Conservation (phyloP, 2,888 invertebrate genomes). For the Scelioninae gen. 1 region DNA sequence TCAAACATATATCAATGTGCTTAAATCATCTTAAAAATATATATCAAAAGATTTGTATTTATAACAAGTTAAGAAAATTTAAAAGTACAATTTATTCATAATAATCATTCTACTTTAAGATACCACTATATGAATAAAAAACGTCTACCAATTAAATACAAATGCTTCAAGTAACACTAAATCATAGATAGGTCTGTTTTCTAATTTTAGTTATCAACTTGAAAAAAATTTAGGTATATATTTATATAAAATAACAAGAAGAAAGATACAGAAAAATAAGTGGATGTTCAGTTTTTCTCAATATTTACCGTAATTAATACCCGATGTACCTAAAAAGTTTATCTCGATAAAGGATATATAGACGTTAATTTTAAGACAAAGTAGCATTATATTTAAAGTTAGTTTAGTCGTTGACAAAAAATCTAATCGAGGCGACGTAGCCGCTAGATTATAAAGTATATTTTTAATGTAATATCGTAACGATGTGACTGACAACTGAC, state of each 20-base stretch:
- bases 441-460: constrained; percentile 40
- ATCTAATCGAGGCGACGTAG: constrained; percentile 22
- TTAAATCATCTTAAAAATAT: neutral
- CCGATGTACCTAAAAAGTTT: constrained; percentile 40
- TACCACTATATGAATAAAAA: neutral
- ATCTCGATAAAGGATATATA: constrained; percentile 18
- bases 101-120: neutral
- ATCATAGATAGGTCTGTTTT: neutral
- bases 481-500: constrained; percentile 64
- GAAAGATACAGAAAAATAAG: constrained; percentile 11
- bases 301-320: constrained; percentile 21
- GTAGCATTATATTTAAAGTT: constrained; percentile 14
- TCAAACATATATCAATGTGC: neutral
- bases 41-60: neutral
- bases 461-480: constrained; percentile 61
- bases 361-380: constrained; percentile 37
- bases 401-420: constrained; percentile 30
- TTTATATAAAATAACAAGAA: neutral
- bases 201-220: neutral
- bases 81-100: neutral
- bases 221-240: neutral
- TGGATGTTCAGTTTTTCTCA: constrained; percentile 34
- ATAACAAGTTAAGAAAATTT: neutral
- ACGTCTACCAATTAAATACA: neutral
- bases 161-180: neutral